Evolutionary conservation across 2,113 vertebrate species (phyloP).

Genomic region (Salvelinus namaycush): DNA sequence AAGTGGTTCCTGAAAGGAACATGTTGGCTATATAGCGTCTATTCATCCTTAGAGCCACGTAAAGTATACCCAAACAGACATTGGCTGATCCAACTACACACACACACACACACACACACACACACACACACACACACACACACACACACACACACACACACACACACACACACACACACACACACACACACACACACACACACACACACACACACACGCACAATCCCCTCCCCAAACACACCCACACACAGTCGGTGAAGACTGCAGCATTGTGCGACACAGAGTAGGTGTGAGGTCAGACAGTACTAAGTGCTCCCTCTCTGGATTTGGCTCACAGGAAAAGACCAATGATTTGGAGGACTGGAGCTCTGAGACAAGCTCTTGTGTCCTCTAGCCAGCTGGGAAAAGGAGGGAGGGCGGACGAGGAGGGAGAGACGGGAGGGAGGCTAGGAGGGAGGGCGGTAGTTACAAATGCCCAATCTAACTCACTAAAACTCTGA

Average conservation of each 20-base stretch:
- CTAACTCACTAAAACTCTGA: constrained; percentile 11
- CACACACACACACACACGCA: too few relatives aligned
- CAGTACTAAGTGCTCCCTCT: constrained; percentile 31
- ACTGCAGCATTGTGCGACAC: constrained; percentile 32
- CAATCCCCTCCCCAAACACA: too few relatives aligned
- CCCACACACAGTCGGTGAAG: constrained; percentile 16
- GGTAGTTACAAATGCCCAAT: constrained; percentile 15
- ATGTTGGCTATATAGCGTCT: constrained; percentile 35
- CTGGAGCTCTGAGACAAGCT: constrained; percentile 39
- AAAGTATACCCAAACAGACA: not conserved
- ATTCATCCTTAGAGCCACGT: constrained; percentile 34
- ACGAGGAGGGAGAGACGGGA: not conserved
- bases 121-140: too few relatives aligned
- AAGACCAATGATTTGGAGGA: constrained; percentile 49
- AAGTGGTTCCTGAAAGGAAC: not conserved
- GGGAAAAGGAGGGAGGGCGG: constrained; percentile 10
- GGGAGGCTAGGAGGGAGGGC: not conserved
- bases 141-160: too few relatives aligned
- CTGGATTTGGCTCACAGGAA: constrained; percentile 48
- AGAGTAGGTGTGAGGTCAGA: constrained; percentile 52
- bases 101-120: constrained; percentile 7
- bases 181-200: too few relatives aligned
- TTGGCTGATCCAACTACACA: not conserved
- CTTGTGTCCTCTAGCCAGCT: constrained; percentile 12
- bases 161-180: too few relatives aligned